Evolutionary conservation across 2,797 vertebrate genomes (phyloP).

Genomic region (Heteromormyrus szaboi): DNA sequence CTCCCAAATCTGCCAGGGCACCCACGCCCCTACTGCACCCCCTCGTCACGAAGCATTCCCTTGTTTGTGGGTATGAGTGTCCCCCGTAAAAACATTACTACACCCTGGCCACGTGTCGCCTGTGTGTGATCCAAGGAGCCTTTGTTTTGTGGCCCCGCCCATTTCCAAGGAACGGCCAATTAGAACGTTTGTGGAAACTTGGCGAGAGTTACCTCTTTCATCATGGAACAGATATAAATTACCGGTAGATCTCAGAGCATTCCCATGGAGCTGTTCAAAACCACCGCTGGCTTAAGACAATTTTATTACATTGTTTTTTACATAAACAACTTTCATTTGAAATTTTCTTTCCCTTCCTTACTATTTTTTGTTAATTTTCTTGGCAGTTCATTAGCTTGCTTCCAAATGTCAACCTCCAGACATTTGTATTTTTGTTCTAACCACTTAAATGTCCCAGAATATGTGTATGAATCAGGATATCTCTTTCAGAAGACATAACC

Average conservation of each 20-base stretch:
- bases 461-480: neutral
- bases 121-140: neutral
- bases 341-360: neutral
- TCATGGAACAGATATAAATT: neutral
- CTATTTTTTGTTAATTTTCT: neutral
- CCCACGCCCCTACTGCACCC: neutral
- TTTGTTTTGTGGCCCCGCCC: neutral
- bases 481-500: neutral
- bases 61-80: neutral
- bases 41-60: neutral
- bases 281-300: neutral
- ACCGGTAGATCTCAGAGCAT: neutral
- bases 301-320: neutral
- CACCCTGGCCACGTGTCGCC: neutral
- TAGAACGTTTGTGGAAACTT: neutral
- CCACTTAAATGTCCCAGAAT: neutral
- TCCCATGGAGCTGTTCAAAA: neutral
- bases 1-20: neutral
- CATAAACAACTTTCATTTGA: neutral
- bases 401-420: neutral
- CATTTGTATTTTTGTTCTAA: neutral
- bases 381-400: neutral
- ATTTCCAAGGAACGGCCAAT: neutral
- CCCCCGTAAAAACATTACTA: neutral
- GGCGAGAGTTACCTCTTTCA: neutral